A percentile compares a stretch with the other conserved stretches of the same genome.
phyloP scores from a whole-genome alignment of 2,797 vertebrate species.

The Xiphorhynchus erythropygius region DNA sequence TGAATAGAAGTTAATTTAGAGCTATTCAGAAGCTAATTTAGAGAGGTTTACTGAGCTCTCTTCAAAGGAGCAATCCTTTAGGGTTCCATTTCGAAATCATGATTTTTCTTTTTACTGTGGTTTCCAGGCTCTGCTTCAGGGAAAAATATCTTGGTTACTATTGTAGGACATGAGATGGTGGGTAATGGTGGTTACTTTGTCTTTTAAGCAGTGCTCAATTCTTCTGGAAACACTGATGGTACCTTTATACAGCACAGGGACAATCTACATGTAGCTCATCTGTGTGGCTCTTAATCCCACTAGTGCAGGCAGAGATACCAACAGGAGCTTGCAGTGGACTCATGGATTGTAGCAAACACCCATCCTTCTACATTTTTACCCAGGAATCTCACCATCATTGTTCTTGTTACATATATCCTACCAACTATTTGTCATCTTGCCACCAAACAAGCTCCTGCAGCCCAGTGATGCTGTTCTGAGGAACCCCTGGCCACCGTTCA shows the following conservation, averaged over 20 bases:
- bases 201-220: background rate
- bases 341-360: background rate
- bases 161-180: background rate
- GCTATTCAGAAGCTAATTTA: constrained; percentile 55
- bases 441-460: background rate
- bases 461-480: background rate
- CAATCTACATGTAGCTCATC: background rate
- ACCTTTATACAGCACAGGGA: background rate
- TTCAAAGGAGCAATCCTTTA: constrained; percentile 36
- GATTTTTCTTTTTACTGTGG: constrained; percentile 7
- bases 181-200: background rate
- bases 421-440: background rate
- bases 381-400: background rate
- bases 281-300: background rate
- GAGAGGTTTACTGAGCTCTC: constrained; percentile 35
- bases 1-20: constrained; percentile 65
- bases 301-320: background rate
- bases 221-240: background rate
- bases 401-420: background rate
- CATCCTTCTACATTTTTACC: background rate
- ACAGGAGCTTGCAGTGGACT: background rate
- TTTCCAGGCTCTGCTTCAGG: background rate
- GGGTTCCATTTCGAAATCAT: background rate
- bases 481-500: background rate
- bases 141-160: background rate